Percentiles rank a stretch among this genome's conserved stretches.
Evolutionary conservation across 2,888 invertebrate genomes (phyloP).

Genomic region (Tillus elongatus): DNA sequence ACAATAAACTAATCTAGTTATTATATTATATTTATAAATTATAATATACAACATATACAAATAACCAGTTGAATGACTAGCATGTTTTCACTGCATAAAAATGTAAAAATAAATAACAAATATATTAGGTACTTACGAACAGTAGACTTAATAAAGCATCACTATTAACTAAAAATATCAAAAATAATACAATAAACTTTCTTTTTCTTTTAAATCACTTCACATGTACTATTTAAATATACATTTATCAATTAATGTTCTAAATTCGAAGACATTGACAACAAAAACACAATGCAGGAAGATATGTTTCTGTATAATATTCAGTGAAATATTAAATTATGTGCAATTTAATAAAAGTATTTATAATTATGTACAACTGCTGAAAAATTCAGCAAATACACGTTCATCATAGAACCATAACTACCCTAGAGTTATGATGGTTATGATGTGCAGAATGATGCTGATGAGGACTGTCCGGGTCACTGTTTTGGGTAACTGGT

Average conservation of each 20-base stretch:
- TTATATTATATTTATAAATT: slow-evolving; percentile 34
- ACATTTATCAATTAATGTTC: slow-evolving; percentile 10
- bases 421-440: slow-evolving; percentile 41
- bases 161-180: slow-evolving; percentile 18
- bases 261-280: slow-evolving; percentile 37
- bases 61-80: slow-evolving; percentile 40
- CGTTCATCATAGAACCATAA: slow-evolving; percentile 44
- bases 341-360: slow-evolving; percentile 26
- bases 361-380: slow-evolving; percentile 32
- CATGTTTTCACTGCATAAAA: slow-evolving; percentile 36
- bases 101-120: slow-evolving; percentile 34
- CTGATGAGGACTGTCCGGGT: slow-evolving; percentile 38
- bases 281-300: slow-evolving; percentile 35
- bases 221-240: neutral
- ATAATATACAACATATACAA: slow-evolving; percentile 37
- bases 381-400: slow-evolving; percentile 16
- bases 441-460: slow-evolving; percentile 34
- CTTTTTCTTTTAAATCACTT: too few relatives aligned
- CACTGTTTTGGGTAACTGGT: slow-evolving; percentile 28
- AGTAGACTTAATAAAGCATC: slow-evolving; percentile 11
- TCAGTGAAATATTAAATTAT: slow-evolving; percentile 13
- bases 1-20: slow-evolving; percentile 22
- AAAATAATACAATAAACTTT: slow-evolving; percentile 22
- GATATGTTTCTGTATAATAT: slow-evolving; percentile 31
- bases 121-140: slow-evolving; percentile 24